These are phyloP conservation scores for Icerya purchasi DNA, from an alignment of 2,888 invertebrate species.

Conservation along the genomic window DNA sequence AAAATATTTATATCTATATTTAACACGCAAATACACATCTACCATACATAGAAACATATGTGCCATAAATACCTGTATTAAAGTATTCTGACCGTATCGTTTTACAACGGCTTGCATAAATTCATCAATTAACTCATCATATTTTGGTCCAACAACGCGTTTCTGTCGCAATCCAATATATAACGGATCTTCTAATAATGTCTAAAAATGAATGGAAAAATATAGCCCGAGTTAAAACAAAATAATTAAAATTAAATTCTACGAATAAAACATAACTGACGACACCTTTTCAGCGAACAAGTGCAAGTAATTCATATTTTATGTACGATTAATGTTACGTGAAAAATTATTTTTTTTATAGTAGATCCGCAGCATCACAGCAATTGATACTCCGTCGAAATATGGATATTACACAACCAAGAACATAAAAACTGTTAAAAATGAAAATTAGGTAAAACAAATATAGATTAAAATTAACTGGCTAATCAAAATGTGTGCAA, in stretches of 20 bases:
- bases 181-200: conserved; percentile 71
- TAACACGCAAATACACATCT: too few relatives aligned
- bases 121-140: conserved; percentile 86
- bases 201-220: conserved; percentile 28
- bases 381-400: too few relatives aligned
- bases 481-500: too few relatives aligned
- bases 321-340: not conserved
- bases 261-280: not conserved
- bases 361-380: too few relatives aligned
- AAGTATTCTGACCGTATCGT: conserved; percentile 65
- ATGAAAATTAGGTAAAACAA: too few relatives aligned
- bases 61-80: conserved; percentile 34
- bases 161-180: conserved; percentile 82
- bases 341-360: not conserved
- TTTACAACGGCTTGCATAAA: conserved; percentile 86
- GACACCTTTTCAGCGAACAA: too few relatives aligned
- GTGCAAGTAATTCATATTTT: not conserved
- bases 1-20: too few relatives aligned
- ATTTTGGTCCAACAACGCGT: conserved; percentile 60
- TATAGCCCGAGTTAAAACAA: not conserved
- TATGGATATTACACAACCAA: too few relatives aligned
- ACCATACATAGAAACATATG: too few relatives aligned
- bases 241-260: not conserved
- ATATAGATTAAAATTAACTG: too few relatives aligned
- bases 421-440: too few relatives aligned